phyloP scores from a whole-genome alignment of 1,140 invertebrate species.

The Lordiphosa collinella region DNA sequence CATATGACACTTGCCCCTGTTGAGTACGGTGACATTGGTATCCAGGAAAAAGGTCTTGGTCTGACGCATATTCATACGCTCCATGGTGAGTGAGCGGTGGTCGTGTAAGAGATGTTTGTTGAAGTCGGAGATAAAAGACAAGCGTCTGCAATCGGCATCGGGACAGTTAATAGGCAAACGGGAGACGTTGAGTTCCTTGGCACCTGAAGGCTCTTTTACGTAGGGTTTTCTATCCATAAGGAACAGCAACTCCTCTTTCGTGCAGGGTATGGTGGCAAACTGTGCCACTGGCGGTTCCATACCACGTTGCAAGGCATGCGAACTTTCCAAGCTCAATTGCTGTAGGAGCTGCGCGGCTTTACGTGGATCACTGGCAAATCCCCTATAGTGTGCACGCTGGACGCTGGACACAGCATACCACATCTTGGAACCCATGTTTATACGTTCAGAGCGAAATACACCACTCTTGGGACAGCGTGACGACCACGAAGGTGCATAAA shows the following conservation, averaged over 20 bases:
- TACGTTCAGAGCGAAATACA: no score
- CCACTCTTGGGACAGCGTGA: no score
- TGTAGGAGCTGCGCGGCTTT: neutral
- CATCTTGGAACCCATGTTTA: neutral
- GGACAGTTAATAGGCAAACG: slow-evolving; percentile 49
- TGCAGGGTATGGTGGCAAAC: slow-evolving; percentile 27
- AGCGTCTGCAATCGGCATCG: slow-evolving; percentile 34
- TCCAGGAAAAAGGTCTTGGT: slow-evolving; percentile 63
- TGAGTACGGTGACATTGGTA: slow-evolving; percentile 12
- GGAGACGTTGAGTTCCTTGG: slow-evolving; percentile 19
- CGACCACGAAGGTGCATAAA: no score
- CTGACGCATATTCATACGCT: slow-evolving; percentile 29
- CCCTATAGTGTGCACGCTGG: slow-evolving; percentile 23
- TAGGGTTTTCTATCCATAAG: slow-evolving; percentile 11
- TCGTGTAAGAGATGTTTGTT: slow-evolving; percentile 45
- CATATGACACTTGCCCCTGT: slow-evolving; percentile 49
- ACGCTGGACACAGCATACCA: slow-evolving; percentile 16
- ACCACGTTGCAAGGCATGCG: neutral
- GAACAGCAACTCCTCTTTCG: neutral
- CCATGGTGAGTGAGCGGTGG: slow-evolving; percentile 47
- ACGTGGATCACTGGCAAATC: slow-evolving; percentile 19
- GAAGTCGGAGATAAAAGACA: slow-evolving; percentile 57
- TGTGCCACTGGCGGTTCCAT: slow-evolving; percentile 11
- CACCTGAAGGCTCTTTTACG: neutral
- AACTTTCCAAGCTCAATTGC: neutral